A percentile compares a stretch with the other conserved stretches of the same genome.
Conservation (phyloP, 2,113 vertebrate species). For the Tupaia chinensis region DNA sequence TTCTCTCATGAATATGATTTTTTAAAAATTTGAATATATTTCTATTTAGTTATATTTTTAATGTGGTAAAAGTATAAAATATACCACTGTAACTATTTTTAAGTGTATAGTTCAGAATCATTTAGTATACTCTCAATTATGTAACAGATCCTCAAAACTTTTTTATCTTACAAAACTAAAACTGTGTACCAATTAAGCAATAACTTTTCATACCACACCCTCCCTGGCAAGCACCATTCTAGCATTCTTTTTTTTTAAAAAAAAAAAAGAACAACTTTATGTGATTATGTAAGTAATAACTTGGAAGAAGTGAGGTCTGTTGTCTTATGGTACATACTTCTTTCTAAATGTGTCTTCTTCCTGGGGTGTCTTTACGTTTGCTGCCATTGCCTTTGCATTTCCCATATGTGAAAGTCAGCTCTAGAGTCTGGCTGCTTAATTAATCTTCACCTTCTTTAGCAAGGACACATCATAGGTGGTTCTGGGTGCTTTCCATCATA, state of each 20-base stretch:
- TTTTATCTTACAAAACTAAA: conserved; percentile 1
- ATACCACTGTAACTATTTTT: neutral
- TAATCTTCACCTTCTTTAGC: neutral
- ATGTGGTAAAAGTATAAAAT: neutral
- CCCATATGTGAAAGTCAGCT: neutral
- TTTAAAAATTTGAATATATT: neutral
- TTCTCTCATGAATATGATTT: neutral
- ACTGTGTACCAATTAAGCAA: neutral
- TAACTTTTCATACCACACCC: neutral
- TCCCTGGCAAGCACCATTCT: neutral
- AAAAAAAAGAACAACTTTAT: neutral
- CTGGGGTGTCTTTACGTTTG: neutral
- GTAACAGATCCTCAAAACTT: neutral
- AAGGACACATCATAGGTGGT: neutral
- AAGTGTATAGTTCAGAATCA: neutral
- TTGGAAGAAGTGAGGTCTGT: neutral
- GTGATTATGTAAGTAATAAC: neutral
- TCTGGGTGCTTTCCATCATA: neutral
- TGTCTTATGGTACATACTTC: neutral
- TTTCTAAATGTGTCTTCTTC: neutral
- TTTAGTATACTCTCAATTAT: neutral
- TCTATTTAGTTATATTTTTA: neutral
- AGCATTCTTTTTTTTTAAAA: neutral
- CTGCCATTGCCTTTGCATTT: neutral
- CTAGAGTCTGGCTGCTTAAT: neutral